phyloP scores from a whole-genome alignment of 2,113 vertebrate genomes.

The Piaya cayana region DNA sequence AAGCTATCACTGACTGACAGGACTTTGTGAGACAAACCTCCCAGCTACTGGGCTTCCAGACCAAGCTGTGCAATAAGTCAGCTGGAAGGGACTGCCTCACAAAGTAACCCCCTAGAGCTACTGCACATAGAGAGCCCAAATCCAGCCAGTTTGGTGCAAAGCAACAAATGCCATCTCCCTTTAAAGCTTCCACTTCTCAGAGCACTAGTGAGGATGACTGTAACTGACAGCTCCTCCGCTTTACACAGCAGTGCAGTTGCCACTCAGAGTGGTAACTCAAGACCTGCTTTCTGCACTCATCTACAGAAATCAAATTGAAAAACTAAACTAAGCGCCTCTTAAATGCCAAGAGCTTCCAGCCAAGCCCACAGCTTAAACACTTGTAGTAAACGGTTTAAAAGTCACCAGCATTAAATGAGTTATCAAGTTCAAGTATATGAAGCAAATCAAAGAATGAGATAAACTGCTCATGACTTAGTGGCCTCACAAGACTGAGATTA shows the following conservation, averaged over 20 bases:
- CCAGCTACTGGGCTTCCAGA: rapidly evolving
- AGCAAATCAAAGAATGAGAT: neutral
- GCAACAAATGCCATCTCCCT: neutral
- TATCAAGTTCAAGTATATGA: neutral
- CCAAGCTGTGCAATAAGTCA: neutral
- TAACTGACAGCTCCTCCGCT: neutral
- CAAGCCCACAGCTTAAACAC: neutral
- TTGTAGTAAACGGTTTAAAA: neutral
- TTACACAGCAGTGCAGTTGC: neutral
- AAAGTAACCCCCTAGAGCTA: neutral
- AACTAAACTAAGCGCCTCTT: neutral
- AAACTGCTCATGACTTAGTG: neutral
- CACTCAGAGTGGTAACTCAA: neutral
- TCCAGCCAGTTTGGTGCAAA: neutral
- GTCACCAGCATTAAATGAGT: neutral
- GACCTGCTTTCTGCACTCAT: neutral
- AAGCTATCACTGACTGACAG: rapidly evolving
- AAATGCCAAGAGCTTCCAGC: neutral
- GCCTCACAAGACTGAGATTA: neutral
- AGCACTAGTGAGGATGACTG: neutral
- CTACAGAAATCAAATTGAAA: neutral
- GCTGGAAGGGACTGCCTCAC: neutral
- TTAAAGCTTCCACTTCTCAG: neutral
- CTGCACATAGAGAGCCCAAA: rapidly evolving
- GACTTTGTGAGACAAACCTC: neutral